Percentiles rank a stretch among this genome's conserved stretches.
Conservation (phyloP, 1,140 invertebrate species). For the Penaeus indicus region DNA sequence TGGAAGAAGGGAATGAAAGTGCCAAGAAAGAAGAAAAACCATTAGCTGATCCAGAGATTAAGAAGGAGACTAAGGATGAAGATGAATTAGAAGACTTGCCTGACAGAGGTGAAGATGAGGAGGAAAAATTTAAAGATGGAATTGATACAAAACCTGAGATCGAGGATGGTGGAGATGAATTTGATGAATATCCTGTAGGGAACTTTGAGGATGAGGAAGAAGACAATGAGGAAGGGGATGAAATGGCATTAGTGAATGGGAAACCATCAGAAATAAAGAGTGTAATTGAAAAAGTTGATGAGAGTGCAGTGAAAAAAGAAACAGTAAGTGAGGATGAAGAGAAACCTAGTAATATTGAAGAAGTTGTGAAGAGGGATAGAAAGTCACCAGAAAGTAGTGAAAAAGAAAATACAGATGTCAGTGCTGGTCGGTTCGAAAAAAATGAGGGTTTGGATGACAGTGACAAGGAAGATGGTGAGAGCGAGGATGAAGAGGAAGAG, state of each 20-base stretch:
- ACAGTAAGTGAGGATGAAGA: not conserved
- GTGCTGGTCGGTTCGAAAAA: not conserved
- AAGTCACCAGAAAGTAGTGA: not conserved
- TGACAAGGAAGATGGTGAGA: not conserved
- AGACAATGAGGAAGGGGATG: slow-evolving; percentile 30
- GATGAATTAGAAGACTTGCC: slow-evolving; percentile 1
- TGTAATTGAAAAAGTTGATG: not conserved
- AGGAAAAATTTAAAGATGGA: not conserved
- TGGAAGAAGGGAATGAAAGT: slow-evolving; percentile 3
- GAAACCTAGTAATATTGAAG: not conserved
- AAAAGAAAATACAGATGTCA: not conserved
- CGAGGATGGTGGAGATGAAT: slow-evolving; percentile 25
- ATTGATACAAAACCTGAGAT: not conserved
- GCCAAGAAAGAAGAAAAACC: slow-evolving; percentile 1
- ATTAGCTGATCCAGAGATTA: not conserved
- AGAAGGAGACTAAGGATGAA: slow-evolving; percentile 23
- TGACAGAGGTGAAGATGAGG: slow-evolving; percentile 35
- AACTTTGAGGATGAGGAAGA: slow-evolving; percentile 31
- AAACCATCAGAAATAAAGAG: not conserved
- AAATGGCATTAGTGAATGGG: slow-evolving; percentile 24
- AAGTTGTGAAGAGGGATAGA: not conserved
- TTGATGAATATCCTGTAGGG: slow-evolving; percentile 31
- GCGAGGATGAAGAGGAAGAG: slow-evolving; percentile 12
- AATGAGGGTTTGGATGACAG: not conserved
- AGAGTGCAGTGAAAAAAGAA: not conserved